Base-by-base conservation (phyloP, 2,113 vertebrate species). In the Pteruthius melanotis region DNA sequence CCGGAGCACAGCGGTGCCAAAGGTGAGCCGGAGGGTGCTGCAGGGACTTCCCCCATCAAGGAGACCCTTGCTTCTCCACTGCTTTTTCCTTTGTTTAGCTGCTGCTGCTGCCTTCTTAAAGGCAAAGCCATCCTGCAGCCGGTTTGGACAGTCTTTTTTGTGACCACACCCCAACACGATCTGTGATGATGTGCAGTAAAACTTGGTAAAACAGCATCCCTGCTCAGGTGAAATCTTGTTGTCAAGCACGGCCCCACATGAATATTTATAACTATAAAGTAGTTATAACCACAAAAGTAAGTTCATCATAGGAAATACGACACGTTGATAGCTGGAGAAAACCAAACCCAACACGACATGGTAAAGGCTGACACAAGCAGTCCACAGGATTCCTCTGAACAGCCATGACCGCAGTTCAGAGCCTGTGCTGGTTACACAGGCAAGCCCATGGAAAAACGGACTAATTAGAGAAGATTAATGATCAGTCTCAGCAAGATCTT, bases 341-440 rank as follows among this genome's bases (percentile, higher is more conserved):
- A 75, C 22, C 0, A 0, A 75, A 28, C 50, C 15, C 1, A 31
- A 23, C 20, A 5, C 3, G 1, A n/a, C 3, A 1, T 8, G 7
- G 28, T 28, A 33, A 75, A 76, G 33, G 50, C 64, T 91, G 83
- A 35, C 0, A 1, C 37, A 54, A n/a, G 31, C 54, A 56, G 63
- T 12, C 23, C 63, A 30, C 1, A 4, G 81, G 64, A 47, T 57
- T 61, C 59, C 39, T 69, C 40, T 8, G 9, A 80, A 53, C 3
- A 30, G 60, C 68, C 18, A 11, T 18, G n/a, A 56, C 22, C 7
- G 1, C 59, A 30, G 31, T 7, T 27, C 64, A 33, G 63, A 77
- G 54, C 24, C 72, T 37, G 16, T 53, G 50, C 45, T 69, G 60
- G 28, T 16, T 53, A 26, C 50, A 30, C 1, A 39, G 49, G 30